These are phyloP conservation scores for Osmerus mordax DNA, from an alignment of 2,113 vertebrate species.

Conservation along the genomic window DNA sequence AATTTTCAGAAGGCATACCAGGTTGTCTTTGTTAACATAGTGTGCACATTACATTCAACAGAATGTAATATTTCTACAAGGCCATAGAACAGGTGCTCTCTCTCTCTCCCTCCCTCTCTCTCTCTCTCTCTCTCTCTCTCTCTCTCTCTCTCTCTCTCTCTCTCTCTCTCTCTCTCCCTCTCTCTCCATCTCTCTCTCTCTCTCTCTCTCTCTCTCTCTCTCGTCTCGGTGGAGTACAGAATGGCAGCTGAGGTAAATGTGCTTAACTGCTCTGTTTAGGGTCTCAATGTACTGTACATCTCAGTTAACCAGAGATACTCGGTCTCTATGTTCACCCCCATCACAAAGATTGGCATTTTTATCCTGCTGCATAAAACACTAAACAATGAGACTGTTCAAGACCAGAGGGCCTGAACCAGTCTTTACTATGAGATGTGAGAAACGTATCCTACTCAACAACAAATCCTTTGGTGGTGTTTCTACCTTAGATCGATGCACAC, in stretches of 20 bases:
- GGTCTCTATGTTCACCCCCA: conserved; percentile 31
- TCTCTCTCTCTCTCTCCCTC: background rate
- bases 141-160: conserved; percentile 2
- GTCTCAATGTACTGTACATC: conserved; percentile 43
- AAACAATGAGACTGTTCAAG: too few relatives aligned
- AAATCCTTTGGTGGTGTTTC: too few relatives aligned
- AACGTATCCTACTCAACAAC: too few relatives aligned
- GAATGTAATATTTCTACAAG: too few relatives aligned
- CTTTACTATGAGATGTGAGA: too few relatives aligned
- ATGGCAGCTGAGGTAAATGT: conserved; percentile 56
- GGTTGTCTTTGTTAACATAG: too few relatives aligned
- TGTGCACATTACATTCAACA: too few relatives aligned
- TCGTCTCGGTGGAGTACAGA: conserved; percentile 17
- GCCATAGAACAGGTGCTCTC: background rate
- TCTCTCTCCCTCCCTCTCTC: background rate
- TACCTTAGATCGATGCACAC: too few relatives aligned
- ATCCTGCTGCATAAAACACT: background rate
- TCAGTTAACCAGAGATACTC: conserved; percentile 38
- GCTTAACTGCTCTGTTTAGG: conserved; percentile 58
- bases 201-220: conserved; percentile 20
- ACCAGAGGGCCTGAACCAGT: too few relatives aligned
- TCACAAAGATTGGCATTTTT: conserved; percentile 31
- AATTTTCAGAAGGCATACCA: too few relatives aligned
- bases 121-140: background rate
- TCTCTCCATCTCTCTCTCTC: conserved; percentile 7